Evolutionary conservation across 2,888 invertebrate genomes (phyloP).

Genomic region (Papilio gigon): DNA sequence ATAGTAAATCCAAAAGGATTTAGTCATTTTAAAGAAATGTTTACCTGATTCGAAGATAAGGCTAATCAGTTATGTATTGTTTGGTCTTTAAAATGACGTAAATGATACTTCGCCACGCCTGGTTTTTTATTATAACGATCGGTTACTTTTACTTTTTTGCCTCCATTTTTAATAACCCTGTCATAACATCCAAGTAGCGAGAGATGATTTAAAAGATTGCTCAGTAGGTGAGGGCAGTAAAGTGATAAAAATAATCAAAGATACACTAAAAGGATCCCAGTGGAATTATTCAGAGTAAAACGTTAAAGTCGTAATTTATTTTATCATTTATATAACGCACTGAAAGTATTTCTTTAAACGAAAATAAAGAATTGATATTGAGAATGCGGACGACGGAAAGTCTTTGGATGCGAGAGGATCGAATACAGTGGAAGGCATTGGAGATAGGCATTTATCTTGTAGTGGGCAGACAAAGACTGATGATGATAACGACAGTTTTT

Average conservation of each 20-base stretch:
- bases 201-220: slow-evolving; percentile 4
- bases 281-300: slow-evolving; percentile 23
- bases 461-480: too few relatives aligned
- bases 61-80: slow-evolving; percentile 77
- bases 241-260: neutral
- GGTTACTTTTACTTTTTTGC: slow-evolving; percentile 30
- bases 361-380: too few relatives aligned
- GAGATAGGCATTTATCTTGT: too few relatives aligned
- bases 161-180: slow-evolving; percentile 21
- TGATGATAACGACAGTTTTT: too few relatives aligned
- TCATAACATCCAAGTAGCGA: slow-evolving; percentile 27
- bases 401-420: too few relatives aligned
- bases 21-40: slow-evolving; percentile 68
- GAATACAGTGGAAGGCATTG: too few relatives aligned
- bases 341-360: neutral
- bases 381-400: too few relatives aligned
- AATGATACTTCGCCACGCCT: slow-evolving; percentile 46
- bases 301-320: slow-evolving; percentile 13
- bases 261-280: slow-evolving; percentile 17
- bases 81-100: slow-evolving; percentile 59
- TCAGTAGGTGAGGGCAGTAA: slow-evolving; percentile 1
- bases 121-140: slow-evolving; percentile 29
- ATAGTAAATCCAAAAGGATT: slow-evolving; percentile 53
- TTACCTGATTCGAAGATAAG: slow-evolving; percentile 71
- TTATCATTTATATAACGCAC: neutral